Percentiles rank a stretch among this genome's conserved stretches.
Conservation (phyloP, 2,797 vertebrate genomes). For the Antennarius maculatus region DNA sequence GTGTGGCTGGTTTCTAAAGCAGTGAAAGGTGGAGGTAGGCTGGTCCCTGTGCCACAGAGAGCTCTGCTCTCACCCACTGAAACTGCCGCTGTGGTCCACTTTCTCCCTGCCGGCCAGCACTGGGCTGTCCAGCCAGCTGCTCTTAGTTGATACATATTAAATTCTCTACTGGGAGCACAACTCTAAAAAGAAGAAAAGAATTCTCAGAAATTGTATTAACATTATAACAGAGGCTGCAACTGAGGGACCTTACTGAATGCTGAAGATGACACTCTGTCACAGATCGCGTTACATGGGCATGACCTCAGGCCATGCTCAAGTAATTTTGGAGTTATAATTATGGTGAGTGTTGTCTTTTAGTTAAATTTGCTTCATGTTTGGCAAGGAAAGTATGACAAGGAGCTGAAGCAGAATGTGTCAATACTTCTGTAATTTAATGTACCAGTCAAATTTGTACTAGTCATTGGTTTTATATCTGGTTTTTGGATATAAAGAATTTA, state of each 20-base stretch:
- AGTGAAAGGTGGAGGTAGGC: conserved; percentile 29
- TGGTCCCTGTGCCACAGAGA: conserved; percentile 35
- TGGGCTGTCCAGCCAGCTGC: conserved; percentile 43
- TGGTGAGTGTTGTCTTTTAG: conserved; percentile 8
- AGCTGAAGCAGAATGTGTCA: neutral
- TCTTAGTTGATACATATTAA: conserved; percentile 70
- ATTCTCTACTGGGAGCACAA: conserved; percentile 73
- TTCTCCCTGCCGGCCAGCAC: conserved; percentile 46
- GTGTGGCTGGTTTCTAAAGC: conserved; percentile 37
- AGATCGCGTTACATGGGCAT: conserved; percentile 32
- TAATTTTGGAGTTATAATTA: conserved; percentile 19
- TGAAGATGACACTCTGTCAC: conserved; percentile 33
- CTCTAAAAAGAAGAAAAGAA: conserved; percentile 78
- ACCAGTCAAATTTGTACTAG: neutral
- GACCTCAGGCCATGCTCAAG: conserved; percentile 43
- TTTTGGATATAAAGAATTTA: neutral
- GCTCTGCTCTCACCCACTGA: conserved; percentile 47
- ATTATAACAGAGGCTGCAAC: conserved; percentile 58
- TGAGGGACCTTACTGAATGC: conserved; percentile 46
- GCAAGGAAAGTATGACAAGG: conserved; percentile 4
- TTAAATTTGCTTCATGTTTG: conserved; percentile 15
- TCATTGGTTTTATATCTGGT: neutral
- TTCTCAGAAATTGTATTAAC: conserved; percentile 69
- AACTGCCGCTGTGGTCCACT: conserved; percentile 49
- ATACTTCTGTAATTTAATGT: neutral